Percentiles rank a stretch among this genome's conserved stretches.
Evolutionary conservation across 2,113 vertebrate genomes (phyloP).

Genomic region (Enhydra lutris): DNA sequence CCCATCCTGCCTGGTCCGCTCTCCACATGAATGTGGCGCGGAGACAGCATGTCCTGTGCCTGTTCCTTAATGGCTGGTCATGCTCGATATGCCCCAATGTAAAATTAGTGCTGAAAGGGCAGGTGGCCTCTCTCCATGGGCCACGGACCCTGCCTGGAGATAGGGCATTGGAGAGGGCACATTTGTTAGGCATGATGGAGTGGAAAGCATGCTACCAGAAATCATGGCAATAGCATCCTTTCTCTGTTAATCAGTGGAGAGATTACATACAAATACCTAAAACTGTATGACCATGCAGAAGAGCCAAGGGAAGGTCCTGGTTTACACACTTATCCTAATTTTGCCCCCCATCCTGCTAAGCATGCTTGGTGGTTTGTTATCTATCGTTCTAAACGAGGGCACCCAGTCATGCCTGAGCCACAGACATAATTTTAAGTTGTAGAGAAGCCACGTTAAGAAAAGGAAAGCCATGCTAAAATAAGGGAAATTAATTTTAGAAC

Average conservation of each 20-base stretch:
- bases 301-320: background rate
- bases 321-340: background rate
- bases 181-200: background rate
- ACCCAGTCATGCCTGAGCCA: background rate
- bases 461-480: background rate
- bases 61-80: background rate
- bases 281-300: background rate
- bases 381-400: too few species aligned
- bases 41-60: background rate
- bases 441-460: background rate
- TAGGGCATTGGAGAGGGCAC: background rate
- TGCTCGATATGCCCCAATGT: background rate
- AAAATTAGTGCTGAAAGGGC: background rate
- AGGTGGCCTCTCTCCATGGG: background rate
- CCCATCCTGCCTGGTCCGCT: background rate
- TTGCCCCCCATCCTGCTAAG: background rate
- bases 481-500: background rate
- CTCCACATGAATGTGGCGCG: fast-evolving
- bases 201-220: background rate
- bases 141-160: background rate
- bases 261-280: background rate
- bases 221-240: too few species aligned
- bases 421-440: background rate
- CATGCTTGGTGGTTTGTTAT: background rate
- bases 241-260: background rate